Base-by-base conservation (phyloP, 2,797 vertebrate species). In the Thripadectes ignobilis region DNA sequence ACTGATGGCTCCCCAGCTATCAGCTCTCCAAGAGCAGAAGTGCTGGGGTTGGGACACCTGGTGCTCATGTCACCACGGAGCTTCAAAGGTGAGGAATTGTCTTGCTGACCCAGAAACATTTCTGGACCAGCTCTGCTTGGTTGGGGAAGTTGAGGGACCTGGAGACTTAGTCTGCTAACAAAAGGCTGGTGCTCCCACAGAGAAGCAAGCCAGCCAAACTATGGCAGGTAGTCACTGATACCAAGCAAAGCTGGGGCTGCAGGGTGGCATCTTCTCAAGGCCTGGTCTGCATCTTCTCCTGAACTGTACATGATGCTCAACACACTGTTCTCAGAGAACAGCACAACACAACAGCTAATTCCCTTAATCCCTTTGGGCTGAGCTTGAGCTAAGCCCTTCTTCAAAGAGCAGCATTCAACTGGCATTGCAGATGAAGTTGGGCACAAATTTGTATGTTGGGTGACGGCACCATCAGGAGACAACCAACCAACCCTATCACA, bases 381-480 rank as follows among this genome's bases (percentile, higher is more conserved):
- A 73, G 39, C 1, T 0, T 21, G 55, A 79, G 30, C 38, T 76
- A 63, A 95, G 16, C 21, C 16, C 34, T 38, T 29, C 20, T 65
- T 14, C 45, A 21, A 79, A 80, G 61, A 24, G 38, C 26, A 71
- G 36, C 26, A 21, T 29, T 48, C 5, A 3, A n/a, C 4, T 5
- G 3, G 62, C 43, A 30, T 79, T 0, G 0, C 7, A 12, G n/a
- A n/a, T n/a, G n/a, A n/a, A n/a, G 65, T 4, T 12, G 14, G 43
- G n/a, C 6, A 4, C 46, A 52, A 72, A 55, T 34, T 34, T 21
- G 5, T 17, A 10, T 1, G 1, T 61, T 29, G 41, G 49, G 39
- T 59, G 75, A 43, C 1, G 5, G 39, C 63, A 62, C n/a, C 34
- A 34, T 8, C n/a, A 58, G 76, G 52, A 88, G 76, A 54, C 19